These are phyloP conservation scores for Echinarachnius parma DNA, from an alignment of 53 echinoderm and acorn worm genomes.

Conservation along the genomic window DNA sequence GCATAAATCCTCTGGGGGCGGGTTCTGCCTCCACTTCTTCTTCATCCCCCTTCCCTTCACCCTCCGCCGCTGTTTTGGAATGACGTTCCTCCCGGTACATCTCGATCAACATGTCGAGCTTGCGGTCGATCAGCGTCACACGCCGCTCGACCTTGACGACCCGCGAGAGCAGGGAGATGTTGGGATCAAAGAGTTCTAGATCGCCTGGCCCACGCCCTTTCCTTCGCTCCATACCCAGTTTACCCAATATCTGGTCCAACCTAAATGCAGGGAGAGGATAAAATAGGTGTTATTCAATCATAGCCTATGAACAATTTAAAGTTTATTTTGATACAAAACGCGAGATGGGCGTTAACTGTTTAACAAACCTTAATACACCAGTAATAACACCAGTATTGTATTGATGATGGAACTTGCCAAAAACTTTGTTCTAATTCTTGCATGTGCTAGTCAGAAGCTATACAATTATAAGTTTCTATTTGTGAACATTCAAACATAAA, in stretches of 20 bases:
- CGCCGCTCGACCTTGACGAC: slow-evolving; percentile 91
- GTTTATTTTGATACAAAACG: too few species aligned
- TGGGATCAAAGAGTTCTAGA: slow-evolving; percentile 91
- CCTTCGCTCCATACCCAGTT: slow-evolving; percentile 69
- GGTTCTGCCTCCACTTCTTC: slow-evolving; percentile 64
- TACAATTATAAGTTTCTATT: too few species aligned
- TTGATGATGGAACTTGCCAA: too few species aligned
- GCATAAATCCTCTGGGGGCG: slow-evolving; percentile 68
- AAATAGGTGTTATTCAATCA: too few species aligned
- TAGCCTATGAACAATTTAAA: too few species aligned
- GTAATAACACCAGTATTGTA: too few species aligned
- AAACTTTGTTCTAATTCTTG: too few species aligned
- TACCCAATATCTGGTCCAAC: slow-evolving; percentile 91
- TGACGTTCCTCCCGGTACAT: slow-evolving; percentile 90
- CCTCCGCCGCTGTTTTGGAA: slow-evolving; percentile 45
- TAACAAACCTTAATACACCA: too few species aligned
- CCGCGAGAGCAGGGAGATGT: slow-evolving; percentile 70
- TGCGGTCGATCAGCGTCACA: slow-evolving; percentile 90
- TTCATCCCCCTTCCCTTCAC: slow-evolving; percentile 51
- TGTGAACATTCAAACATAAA: too few species aligned
- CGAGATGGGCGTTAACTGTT: too few species aligned
- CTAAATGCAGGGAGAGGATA: slow-evolving; percentile 26
- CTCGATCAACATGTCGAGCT: slow-evolving; percentile 97
- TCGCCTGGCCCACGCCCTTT: slow-evolving; percentile 69
- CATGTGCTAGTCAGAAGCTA: too few species aligned